Evolutionary conservation across 2,888 invertebrate species (phyloP).

Genomic region (Ichneumon xanthorius): DNA sequence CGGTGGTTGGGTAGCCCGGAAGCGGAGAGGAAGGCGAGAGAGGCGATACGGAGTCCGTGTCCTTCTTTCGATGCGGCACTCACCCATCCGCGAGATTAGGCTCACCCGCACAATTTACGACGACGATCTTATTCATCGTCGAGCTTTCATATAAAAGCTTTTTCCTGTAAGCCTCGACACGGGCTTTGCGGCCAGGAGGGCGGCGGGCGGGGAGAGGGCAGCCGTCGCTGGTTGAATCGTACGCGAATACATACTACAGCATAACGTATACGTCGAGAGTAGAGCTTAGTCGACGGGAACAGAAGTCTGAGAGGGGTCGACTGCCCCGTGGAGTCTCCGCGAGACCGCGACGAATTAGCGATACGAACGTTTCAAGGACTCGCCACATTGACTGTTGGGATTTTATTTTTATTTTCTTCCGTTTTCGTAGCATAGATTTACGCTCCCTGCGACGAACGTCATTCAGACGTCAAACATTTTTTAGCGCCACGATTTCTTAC

Average conservation of each 20-base stretch:
- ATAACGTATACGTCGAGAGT: slow-evolving; percentile 15
- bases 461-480: slow-evolving; percentile 9
- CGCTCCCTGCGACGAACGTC: background rate
- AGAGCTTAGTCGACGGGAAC: slow-evolving; percentile 22
- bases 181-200: slow-evolving; percentile 70
- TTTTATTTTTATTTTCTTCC: slow-evolving; percentile 48
- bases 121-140: slow-evolving; percentile 82
- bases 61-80: slow-evolving; percentile 61
- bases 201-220: slow-evolving; percentile 32
- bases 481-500: background rate
- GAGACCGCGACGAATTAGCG: slow-evolving; percentile 78
- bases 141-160: slow-evolving; percentile 84
- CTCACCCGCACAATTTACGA: slow-evolving; percentile 83
- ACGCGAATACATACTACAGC: slow-evolving; percentile 16
- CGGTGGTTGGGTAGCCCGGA: background rate
- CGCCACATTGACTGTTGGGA: slow-evolving; percentile 57
- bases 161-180: slow-evolving; percentile 84
- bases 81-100: slow-evolving; percentile 83
- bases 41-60: slow-evolving; percentile 31
- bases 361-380: slow-evolving; percentile 69
- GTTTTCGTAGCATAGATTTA: background rate
- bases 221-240: slow-evolving; percentile 36
- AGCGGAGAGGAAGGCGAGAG: slow-evolving; percentile 8
- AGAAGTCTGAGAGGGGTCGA: slow-evolving; percentile 68
- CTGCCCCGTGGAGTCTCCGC: slow-evolving; percentile 50